phyloP scores from a whole-genome alignment of 2,888 invertebrate genomes.

The Cryptocheilus praepositus region DNA sequence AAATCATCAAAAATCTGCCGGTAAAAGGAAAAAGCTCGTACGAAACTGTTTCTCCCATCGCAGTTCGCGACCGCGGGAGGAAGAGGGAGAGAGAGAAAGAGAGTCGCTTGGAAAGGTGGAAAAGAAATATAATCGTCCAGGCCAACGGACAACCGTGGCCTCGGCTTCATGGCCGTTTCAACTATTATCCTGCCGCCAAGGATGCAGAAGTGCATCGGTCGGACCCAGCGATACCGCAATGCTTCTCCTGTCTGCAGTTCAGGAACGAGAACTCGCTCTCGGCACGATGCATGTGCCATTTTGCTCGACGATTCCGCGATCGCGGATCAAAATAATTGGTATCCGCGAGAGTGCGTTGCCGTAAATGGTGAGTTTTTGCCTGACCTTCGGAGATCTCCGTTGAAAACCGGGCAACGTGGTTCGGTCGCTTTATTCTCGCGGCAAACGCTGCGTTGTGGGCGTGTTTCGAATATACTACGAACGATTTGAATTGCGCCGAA shows the following conservation, averaged over 20 bases:
- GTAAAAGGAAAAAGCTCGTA: neutral
- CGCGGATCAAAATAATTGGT: too few relatives aligned
- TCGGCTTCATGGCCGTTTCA: conserved; percentile 63
- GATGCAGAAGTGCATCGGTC: conserved; percentile 43
- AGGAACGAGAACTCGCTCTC: neutral
- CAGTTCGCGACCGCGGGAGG: neutral
- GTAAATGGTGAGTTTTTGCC: conserved; percentile 3
- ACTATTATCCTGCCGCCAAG: conserved; percentile 60
- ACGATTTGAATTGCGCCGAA: too few relatives aligned
- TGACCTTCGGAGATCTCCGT: too few relatives aligned
- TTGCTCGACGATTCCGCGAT: too few relatives aligned
- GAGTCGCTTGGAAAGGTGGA: conserved; percentile 27
- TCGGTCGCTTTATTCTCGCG: too few relatives aligned
- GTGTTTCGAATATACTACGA: too few relatives aligned
- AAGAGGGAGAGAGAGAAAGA: too few relatives aligned
- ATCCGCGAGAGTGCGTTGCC: too few relatives aligned
- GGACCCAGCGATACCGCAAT: conserved; percentile 12
- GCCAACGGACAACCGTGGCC: conserved; percentile 60
- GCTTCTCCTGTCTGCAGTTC: conserved; percentile 8
- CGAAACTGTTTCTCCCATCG: too few relatives aligned
- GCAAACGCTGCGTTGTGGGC: too few relatives aligned
- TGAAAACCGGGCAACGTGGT: too few relatives aligned
- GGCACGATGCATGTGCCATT: neutral
- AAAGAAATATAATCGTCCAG: conserved; percentile 50
- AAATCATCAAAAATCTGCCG: too few relatives aligned